These are phyloP conservation scores for Andrena cerasifolii DNA, from an alignment of 1,140 invertebrate species.

Conservation along the genomic window DNA sequence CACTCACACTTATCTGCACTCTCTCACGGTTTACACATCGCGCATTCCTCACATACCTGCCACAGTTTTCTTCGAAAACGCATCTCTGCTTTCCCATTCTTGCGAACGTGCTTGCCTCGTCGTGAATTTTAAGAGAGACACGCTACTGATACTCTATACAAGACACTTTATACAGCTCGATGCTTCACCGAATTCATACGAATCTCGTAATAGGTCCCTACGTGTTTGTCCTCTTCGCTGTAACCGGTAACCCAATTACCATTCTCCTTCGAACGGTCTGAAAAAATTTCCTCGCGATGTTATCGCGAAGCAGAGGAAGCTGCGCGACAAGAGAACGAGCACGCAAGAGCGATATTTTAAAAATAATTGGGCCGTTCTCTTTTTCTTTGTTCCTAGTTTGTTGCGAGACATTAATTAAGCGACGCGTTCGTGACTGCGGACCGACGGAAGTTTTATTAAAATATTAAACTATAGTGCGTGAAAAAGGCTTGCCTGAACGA, in stretches of 20 bases:
- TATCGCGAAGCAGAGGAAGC: too few relatives aligned
- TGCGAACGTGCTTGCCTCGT: too few relatives aligned
- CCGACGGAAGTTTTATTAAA: not conserved
- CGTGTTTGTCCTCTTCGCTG: not conserved
- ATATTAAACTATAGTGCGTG: not conserved
- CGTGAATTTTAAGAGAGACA: too few relatives aligned
- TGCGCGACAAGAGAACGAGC: not conserved
- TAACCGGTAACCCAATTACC: not conserved
- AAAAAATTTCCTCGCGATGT: not conserved
- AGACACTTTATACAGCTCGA: too few relatives aligned
- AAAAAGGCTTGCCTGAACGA: not conserved
- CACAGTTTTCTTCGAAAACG: too few relatives aligned
- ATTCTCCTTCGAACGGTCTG: not conserved
- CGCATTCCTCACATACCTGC: too few relatives aligned
- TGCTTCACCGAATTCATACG: not conserved
- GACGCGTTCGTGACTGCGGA: too few relatives aligned
- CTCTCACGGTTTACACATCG: too few relatives aligned
- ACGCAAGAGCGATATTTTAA: not conserved
- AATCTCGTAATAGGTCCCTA: not conserved
- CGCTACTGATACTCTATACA: too few relatives aligned
- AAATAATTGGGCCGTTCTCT: not conserved
- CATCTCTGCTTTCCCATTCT: too few relatives aligned
- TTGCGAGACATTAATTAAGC: not conserved
- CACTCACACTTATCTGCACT: too few relatives aligned
- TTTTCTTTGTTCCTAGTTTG: not conserved